Conservation (phyloP, 53 echinoderm and acorn worm genomes). For the Paracentrotus lividus region DNA sequence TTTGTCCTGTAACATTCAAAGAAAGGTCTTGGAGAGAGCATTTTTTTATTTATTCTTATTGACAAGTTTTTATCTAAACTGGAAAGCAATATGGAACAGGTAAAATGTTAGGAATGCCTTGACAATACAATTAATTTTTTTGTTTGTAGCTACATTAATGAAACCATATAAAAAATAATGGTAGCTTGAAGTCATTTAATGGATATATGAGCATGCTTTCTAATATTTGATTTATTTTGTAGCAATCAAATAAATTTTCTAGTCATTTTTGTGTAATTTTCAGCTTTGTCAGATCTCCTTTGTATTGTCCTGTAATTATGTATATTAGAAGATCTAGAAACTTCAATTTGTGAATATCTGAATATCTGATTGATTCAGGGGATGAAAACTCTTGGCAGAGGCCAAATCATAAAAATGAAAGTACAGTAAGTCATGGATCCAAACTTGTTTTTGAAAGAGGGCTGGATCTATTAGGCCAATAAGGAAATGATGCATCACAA, state of each 20-base stretch:
- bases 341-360: too few species aligned
- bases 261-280: constrained; percentile 45
- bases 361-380: too few species aligned
- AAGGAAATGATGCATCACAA: too few species aligned
- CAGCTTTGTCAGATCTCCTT: not conserved
- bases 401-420: too few species aligned
- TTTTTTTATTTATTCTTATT: not conserved
- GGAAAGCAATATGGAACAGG: not conserved
- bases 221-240: constrained; percentile 26
- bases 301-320: not conserved
- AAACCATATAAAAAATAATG: not conserved
- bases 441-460: too few species aligned
- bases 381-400: too few species aligned
- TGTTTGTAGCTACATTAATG: not conserved
- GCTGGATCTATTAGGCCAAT: not conserved
- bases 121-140: not conserved
- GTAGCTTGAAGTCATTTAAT: not conserved
- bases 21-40: too few species aligned
- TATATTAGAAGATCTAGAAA: not conserved
- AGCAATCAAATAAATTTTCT: constrained; percentile 52
- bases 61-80: not conserved
- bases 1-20: too few species aligned
- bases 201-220: constrained; percentile 4
- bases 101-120: not conserved
- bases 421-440: too few species aligned